phyloP scores from a whole-genome alignment of 2,113 vertebrate genomes.

The Paracanthobrama guichenoti region DNA sequence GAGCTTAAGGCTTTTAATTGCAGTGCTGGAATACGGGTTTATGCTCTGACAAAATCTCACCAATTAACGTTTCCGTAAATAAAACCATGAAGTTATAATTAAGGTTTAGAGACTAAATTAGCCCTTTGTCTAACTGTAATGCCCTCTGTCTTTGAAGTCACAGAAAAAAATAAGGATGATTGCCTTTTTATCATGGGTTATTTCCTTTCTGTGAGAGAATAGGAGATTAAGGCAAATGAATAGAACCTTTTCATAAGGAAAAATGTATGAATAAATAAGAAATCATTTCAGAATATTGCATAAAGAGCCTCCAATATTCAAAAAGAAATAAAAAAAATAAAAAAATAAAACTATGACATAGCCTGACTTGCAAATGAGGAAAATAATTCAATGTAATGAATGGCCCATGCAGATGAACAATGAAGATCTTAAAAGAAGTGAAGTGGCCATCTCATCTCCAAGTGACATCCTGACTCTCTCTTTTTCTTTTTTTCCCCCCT shows the following conservation, averaged over 20 bases:
- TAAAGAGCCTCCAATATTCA: background rate
- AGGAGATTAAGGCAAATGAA: slow-evolving; percentile 19
- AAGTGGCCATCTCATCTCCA: slow-evolving; percentile 75
- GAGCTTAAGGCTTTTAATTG: slow-evolving; percentile 62
- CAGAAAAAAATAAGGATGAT: slow-evolving; percentile 41
- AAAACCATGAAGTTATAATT: slow-evolving; percentile 68
- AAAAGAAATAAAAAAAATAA: background rate
- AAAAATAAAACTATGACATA: no score
- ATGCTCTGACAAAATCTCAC: slow-evolving; percentile 64
- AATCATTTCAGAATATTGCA: slow-evolving; percentile 45
- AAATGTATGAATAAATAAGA: background rate
- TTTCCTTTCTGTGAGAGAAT: slow-evolving; percentile 6
- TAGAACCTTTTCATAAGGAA: background rate
- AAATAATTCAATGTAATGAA: slow-evolving; percentile 61
- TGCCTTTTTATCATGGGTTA: slow-evolving; percentile 33
- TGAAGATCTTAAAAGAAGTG: slow-evolving; percentile 72
- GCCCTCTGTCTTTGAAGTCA: slow-evolving; percentile 69
- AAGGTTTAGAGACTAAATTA: slow-evolving; percentile 70
- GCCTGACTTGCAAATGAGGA: slow-evolving; percentile 22
- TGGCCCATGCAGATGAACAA: slow-evolving; percentile 58
- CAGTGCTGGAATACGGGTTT: slow-evolving; percentile 54
- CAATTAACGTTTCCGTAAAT: slow-evolving; percentile 57
- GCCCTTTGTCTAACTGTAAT: slow-evolving; percentile 69
- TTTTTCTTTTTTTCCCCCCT: slow-evolving; percentile 67
- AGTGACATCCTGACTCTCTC: slow-evolving; percentile 72